phyloP scores from a whole-genome alignment of 2,113 vertebrate genomes.

The Propithecus coquereli region DNA sequence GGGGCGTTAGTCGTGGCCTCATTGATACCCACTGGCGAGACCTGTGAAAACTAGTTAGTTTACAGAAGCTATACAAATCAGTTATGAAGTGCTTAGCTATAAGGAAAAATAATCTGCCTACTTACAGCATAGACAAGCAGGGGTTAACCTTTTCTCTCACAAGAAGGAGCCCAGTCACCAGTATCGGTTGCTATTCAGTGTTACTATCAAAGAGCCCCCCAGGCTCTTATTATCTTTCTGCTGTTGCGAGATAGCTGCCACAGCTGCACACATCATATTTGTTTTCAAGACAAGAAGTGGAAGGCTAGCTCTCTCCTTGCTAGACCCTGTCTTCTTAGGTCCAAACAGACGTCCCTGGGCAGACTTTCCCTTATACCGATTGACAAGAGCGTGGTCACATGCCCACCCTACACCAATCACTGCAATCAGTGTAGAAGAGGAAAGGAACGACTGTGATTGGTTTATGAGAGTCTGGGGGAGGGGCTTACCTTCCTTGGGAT shows the following conservation, averaged over 20 bases:
- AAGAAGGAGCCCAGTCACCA: neutral
- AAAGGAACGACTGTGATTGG: neutral
- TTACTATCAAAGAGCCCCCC: slow-evolving; percentile 34
- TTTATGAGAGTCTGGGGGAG: neutral
- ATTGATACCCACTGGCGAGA: neutral
- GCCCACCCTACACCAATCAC: neutral
- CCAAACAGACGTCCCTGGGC: neutral
- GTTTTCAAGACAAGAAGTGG: slow-evolving; percentile 34
- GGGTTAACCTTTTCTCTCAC: neutral
- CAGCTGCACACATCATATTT: slow-evolving; percentile 13
- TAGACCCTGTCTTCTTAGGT: neutral
- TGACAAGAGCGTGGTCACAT: neutral
- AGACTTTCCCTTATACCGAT: neutral
- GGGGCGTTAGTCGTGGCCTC: neutral
- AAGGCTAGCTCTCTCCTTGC: slow-evolving; percentile 34
- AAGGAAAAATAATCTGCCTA: neutral
- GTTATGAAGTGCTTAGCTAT: neutral
- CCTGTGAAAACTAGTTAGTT: neutral
- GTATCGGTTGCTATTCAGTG: slow-evolving; percentile 36
- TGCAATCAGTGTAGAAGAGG: neutral
- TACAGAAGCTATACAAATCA: neutral
- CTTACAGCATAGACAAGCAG: neutral
- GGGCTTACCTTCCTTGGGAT: neutral
- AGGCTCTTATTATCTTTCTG: slow-evolving; percentile 47
- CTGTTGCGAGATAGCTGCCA: slow-evolving; percentile 43